A percentile compares a stretch with the other conserved stretches of the same genome.
These are phyloP conservation scores for Drosophila lutescens DNA, from an alignment of 2,888 invertebrate species.

Conservation along the genomic window DNA sequence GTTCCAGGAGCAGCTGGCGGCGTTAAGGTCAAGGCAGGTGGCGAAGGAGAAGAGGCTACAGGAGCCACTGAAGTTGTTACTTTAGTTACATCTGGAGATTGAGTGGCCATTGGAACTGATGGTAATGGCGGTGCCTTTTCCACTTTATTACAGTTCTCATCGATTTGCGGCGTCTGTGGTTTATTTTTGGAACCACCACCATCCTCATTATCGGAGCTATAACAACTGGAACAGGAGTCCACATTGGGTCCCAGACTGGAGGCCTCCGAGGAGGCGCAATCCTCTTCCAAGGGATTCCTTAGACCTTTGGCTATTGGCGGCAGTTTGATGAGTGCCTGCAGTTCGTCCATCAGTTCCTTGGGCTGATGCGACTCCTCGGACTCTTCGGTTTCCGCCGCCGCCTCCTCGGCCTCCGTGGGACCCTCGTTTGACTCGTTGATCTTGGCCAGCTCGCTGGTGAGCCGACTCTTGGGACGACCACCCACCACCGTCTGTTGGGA, in stretches of 20 bases:
- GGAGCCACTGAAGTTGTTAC: constrained; percentile 3
- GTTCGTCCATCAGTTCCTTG: constrained; percentile 58
- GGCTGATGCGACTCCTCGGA: constrained; percentile 39
- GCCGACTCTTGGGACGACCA: constrained; percentile 65
- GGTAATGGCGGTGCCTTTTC: constrained; percentile 9
- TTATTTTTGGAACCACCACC: constrained; percentile 22
- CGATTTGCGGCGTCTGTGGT: constrained; percentile 39
- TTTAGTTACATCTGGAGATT: constrained; percentile 3
- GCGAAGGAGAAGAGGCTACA: constrained; percentile 44
- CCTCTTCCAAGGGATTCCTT: constrained; percentile 59
- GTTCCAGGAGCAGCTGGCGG: constrained; percentile 59
- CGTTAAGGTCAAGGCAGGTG: constrained; percentile 61
- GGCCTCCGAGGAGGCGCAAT: constrained; percentile 85
- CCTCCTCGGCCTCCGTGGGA: constrained; percentile 28
- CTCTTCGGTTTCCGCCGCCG: constrained; percentile 36
- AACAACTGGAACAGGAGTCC: constrained; percentile 88
- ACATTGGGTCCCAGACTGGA: constrained; percentile 90
- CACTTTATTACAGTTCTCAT: constrained; percentile 66
- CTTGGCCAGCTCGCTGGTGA: constrained; percentile 74
- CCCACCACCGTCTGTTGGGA: constrained; percentile 85
- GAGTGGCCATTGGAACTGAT: constrained; percentile 1
- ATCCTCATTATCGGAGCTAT: constrained; percentile 85
- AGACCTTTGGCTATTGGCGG: constrained; percentile 76
- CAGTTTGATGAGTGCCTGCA: constrained; percentile 79
- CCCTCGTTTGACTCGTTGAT: constrained; percentile 77